Evolutionary conservation across 2,797 vertebrate genomes (phyloP), one percentile per base, ranked within the genome.

Genomic region (Avahi laniger): DNA sequence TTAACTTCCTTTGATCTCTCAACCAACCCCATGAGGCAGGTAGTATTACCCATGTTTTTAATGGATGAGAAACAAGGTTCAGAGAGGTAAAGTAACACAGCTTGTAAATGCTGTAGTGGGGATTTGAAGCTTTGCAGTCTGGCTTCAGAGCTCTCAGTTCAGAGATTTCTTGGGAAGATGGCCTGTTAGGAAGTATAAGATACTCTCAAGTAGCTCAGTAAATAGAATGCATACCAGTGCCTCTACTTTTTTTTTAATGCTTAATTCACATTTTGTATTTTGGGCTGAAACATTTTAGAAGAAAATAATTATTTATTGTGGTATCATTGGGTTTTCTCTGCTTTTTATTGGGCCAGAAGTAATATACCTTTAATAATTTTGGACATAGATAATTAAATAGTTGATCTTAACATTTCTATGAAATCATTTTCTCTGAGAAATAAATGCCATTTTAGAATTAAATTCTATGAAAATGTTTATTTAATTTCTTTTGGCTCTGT

Each of bases 341-440:
- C 28, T 59, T 84, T 48, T 61, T 69, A 33, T 59, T 83, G 46
- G 38, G 18, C 9, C 57, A 72, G 35, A 92, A 92, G 20, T 41
- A 88, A 88, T 83, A 63, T 22, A 35, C 5, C 1, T 30, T 84
- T 88, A 78, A 46, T 84, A 63, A 63, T 83, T 70, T 82, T 72
- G 8, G 79, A 38, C 38, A 63, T 26, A 26, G 17, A 8, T 52
- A 83, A 73, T 83, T 87, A 84, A 90, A 46, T 86, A 4, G 54
- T 89, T 83, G 72, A 89, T 82, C 6, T 52, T 83, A 78, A 69
- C 8, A 78, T 76, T 43, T 43, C 7, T 88, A 65, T 65, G 15
- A 80, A 48, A 30, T 63, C 26, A 72, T 79, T 92, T 87, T 18
- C 38, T 96, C 30, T 89, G 43, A 73, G n/a, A 92, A 87, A 87